Evolutionary conservation across 2,797 vertebrate species (phyloP).

Genomic region (Neostethus bicornis): DNA sequence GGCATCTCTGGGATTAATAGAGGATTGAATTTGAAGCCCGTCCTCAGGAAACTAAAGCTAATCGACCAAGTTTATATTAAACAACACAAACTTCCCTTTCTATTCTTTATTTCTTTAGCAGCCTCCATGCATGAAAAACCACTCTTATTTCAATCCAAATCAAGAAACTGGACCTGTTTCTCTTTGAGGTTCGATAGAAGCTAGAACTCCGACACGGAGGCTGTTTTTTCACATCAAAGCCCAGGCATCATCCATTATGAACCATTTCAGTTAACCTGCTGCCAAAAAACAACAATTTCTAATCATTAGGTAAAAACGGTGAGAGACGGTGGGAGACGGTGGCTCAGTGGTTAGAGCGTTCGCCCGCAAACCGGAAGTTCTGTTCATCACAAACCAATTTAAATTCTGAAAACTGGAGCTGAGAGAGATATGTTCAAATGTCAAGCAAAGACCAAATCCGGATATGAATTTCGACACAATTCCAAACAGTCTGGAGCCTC

Average conservation of each 20-base stretch:
- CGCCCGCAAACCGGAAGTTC: no score
- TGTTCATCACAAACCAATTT: conserved; percentile 47
- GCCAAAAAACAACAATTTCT: conserved; percentile 65
- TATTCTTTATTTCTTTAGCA: conserved; percentile 53
- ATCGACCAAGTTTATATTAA: conserved; percentile 62
- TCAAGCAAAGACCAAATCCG: conserved; percentile 35
- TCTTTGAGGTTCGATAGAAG: conserved; percentile 77
- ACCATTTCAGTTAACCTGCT: conserved; percentile 48
- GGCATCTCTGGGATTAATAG: conserved; percentile 49
- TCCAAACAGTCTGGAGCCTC: conserved; percentile 25
- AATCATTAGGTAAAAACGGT: conserved; percentile 67
- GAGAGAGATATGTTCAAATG: conserved; percentile 30
- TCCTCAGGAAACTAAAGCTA: conserved; percentile 49
- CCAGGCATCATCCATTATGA: conserved; percentile 47
- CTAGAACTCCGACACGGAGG: conserved; percentile 77
- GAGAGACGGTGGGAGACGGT: conserved; percentile 41
- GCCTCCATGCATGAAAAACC: conserved; percentile 57
- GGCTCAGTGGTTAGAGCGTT: no score
- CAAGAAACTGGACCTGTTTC: conserved; percentile 62
- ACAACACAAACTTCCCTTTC: conserved; percentile 57
- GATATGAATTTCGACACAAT: conserved; percentile 43
- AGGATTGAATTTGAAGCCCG: conserved; percentile 57
- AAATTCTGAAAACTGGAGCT: conserved; percentile 33
- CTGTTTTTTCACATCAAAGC: conserved; percentile 64
- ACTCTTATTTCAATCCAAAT: conserved; percentile 72